Conservation (phyloP, 1,140 invertebrate species). For the Diachasma alloeum region DNA sequence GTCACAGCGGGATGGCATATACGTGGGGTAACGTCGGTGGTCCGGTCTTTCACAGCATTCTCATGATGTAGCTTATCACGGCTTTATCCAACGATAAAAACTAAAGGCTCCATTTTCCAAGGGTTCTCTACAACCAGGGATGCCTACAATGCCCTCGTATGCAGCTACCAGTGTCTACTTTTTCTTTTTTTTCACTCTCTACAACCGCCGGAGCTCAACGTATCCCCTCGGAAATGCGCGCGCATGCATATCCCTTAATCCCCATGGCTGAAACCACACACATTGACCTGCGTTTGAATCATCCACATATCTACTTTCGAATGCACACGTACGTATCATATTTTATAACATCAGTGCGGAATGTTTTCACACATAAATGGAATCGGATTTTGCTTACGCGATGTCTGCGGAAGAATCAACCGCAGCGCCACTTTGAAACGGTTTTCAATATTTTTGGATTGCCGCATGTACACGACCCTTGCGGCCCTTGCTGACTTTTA, state of each 20-base stretch:
- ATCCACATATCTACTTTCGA: no score
- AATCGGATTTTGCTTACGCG: neutral
- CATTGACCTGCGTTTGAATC: slow-evolving; percentile 12
- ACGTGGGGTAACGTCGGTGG: neutral
- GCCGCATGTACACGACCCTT: no score
- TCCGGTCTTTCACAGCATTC: slow-evolving; percentile 45
- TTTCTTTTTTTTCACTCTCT: neutral
- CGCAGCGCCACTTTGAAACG: neutral
- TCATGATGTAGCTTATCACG: slow-evolving; percentile 58
- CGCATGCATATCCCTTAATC: slow-evolving; percentile 18
- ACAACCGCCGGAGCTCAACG: neutral
- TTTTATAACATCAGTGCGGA: neutral
- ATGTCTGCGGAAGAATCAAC: neutral
- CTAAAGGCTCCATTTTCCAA: slow-evolving; percentile 56
- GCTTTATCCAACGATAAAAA: slow-evolving; percentile 61
- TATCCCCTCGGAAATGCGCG: slow-evolving; percentile 14
- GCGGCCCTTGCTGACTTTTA: no score
- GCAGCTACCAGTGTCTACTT: neutral
- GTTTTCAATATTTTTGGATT: no score
- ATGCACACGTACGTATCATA: neutral
- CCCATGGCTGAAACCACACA: neutral
- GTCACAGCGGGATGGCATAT: slow-evolving; percentile 30
- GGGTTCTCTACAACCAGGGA: slow-evolving; percentile 40
- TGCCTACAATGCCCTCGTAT: neutral
- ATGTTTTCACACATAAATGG: neutral